A percentile compares a stretch with the other conserved stretches of the same genome.
Evolutionary conservation across 2,888 invertebrate genomes (phyloP).

Genomic region (Phengaris arion): DNA sequence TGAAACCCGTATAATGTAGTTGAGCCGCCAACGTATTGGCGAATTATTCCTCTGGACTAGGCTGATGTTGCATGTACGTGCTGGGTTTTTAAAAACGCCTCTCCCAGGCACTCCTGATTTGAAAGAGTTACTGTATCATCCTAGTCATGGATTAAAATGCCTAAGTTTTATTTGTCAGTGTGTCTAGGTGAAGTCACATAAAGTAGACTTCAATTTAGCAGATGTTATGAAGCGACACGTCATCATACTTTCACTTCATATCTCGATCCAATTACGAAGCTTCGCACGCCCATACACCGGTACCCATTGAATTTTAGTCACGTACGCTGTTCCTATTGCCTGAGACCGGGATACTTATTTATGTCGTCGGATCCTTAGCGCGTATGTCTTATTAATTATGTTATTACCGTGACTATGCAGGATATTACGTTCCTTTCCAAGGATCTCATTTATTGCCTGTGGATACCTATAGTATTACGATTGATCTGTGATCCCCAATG

Average conservation of each 20-base stretch:
- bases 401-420: conserved; percentile 6
- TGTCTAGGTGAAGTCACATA: no score
- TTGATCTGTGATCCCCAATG: no score
- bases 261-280: conserved; percentile 33
- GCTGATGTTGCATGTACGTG: no score
- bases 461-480: no score
- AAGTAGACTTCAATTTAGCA: not conserved
- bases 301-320: conserved; percentile 68
- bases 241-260: conserved; percentile 49
- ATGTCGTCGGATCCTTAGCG: conserved; percentile 20
- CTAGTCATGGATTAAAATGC: no score
- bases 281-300: conserved; percentile 25
- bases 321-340: conserved; percentile 70
- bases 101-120: no score
- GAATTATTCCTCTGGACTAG: no score
- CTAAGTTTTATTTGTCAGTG: no score
- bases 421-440: not conserved
- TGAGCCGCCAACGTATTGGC: no score
- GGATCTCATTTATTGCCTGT: not conserved
- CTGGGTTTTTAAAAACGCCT: no score
- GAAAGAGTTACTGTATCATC: no score
- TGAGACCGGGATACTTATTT: conserved; percentile 27
- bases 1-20: no score
- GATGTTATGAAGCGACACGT: not conserved
- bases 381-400: conserved; percentile 24